A percentile compares a stretch with the other conserved stretches of the same genome.
Conservation (phyloP, 2,113 vertebrate species). For the Burhinus bistriatus region DNA sequence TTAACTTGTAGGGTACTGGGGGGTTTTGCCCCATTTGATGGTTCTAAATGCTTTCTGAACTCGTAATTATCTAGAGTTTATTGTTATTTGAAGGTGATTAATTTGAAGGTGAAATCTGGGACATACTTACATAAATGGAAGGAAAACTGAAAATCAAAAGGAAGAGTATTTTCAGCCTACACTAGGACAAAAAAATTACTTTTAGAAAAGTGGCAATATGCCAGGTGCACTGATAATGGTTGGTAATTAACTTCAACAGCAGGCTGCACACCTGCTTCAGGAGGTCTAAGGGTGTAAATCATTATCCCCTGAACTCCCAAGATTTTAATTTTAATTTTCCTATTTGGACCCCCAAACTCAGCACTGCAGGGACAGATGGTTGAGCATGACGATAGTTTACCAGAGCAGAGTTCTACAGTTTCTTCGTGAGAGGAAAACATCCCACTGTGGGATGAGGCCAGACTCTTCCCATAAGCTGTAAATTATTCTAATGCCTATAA, state of each 20-base stretch:
- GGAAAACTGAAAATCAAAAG: background rate
- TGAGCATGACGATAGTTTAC: background rate
- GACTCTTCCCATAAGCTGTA: background rate
- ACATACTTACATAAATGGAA: background rate
- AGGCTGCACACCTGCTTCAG: conserved; percentile 30
- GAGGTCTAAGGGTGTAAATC: background rate
- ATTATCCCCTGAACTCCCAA: background rate
- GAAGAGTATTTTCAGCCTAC: background rate
- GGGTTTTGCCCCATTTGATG: fast-evolving
- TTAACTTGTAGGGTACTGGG: background rate
- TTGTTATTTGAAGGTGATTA: background rate
- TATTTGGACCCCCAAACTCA: background rate
- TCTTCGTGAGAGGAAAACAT: background rate
- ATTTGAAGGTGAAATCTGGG: background rate
- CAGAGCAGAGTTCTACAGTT: background rate
- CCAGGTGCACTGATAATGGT: background rate
- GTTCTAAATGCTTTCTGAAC: background rate
- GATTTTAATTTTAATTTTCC: conserved; percentile 13
- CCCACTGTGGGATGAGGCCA: background rate
- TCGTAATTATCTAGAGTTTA: background rate
- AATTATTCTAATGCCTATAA: background rate
- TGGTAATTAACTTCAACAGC: conserved; percentile 42
- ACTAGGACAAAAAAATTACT: background rate
- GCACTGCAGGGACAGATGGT: background rate
- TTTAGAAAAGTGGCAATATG: background rate